Conservation (phyloP, 2,888 invertebrate species). For the Drosophila multiciliata region DNA sequence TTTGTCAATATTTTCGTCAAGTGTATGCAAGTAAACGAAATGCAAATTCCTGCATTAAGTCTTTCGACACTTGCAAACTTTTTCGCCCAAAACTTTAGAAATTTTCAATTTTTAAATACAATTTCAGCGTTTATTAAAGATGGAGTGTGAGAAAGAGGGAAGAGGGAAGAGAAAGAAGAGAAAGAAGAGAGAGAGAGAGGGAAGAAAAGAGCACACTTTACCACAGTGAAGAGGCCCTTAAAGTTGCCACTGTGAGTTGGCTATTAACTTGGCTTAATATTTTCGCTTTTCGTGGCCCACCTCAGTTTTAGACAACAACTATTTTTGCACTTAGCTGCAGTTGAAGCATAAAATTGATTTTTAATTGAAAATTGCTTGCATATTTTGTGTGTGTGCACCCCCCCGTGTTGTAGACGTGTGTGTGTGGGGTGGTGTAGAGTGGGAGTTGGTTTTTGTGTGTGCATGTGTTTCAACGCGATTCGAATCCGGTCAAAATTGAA, state of each 20-base stretch:
- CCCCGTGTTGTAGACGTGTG: background rate
- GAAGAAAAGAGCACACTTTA: background rate
- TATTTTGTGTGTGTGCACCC: slow-evolving; percentile 57
- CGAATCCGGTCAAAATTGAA: slow-evolving; percentile 13
- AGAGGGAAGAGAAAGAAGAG: background rate
- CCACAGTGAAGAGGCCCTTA: slow-evolving; percentile 4
- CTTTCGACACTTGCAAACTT: slow-evolving; percentile 67
- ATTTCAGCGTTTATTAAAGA: slow-evolving; percentile 34
- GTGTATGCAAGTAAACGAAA: slow-evolving; percentile 19
- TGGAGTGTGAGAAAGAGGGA: too few species aligned
- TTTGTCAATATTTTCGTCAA: background rate
- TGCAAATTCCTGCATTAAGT: slow-evolving; percentile 58
- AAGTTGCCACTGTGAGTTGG: slow-evolving; percentile 31
- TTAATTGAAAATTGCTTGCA: slow-evolving; percentile 81
- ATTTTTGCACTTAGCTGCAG: slow-evolving; percentile 78
- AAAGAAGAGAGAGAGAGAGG: background rate
- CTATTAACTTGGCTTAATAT: slow-evolving; percentile 46
- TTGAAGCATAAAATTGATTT: slow-evolving; percentile 82
- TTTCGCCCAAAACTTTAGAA: slow-evolving; percentile 22
- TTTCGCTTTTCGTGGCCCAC: slow-evolving; percentile 51
- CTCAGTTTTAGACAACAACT: slow-evolving; percentile 32
- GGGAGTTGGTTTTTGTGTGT: background rate
- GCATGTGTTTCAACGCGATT: slow-evolving; percentile 2
- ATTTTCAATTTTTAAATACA: slow-evolving; percentile 49
- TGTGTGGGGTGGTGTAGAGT: background rate